Evolutionary conservation across 2,888 invertebrate genomes (phyloP).

Genomic region (Chloroclysta siterata): DNA sequence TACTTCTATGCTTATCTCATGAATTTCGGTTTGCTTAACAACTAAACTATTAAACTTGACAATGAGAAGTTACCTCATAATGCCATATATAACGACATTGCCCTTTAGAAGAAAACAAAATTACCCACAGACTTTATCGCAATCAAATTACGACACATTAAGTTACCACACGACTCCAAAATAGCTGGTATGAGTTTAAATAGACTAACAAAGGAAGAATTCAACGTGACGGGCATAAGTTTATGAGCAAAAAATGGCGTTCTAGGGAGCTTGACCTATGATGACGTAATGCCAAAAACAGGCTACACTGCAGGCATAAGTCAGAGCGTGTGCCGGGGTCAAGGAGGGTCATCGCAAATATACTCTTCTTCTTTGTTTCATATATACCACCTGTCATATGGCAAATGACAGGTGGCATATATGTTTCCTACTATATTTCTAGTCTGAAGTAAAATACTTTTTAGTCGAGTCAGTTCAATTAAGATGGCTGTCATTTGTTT

Average conservation of each 20-base stretch:
- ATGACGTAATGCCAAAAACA: conserved; percentile 83
- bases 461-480: no score
- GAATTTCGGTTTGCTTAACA: background rate
- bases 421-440: no score
- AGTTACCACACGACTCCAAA: conserved; percentile 51
- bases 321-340: conserved; percentile 60
- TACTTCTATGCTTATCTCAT: background rate
- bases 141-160: conserved; percentile 45
- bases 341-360: conserved; percentile 78
- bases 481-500: no score
- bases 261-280: conserved; percentile 81
- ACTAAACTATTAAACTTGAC: conserved; percentile 9
- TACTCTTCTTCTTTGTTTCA: no score
- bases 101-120: conserved; percentile 52
- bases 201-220: conserved; percentile 78
- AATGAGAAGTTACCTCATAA: conserved; percentile 17
- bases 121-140: conserved; percentile 52
- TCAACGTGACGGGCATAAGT: conserved; percentile 75
- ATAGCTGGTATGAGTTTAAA: conserved; percentile 71
- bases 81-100: conserved; percentile 16
- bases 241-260: conserved; percentile 79
- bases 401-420: no score
- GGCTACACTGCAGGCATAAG: conserved; percentile 62
- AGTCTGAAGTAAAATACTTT: no score
- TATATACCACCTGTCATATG: no score